These are phyloP conservation scores for Pandemis cinnamomeana DNA, from an alignment of 2,888 invertebrate genomes.

Conservation along the genomic window DNA sequence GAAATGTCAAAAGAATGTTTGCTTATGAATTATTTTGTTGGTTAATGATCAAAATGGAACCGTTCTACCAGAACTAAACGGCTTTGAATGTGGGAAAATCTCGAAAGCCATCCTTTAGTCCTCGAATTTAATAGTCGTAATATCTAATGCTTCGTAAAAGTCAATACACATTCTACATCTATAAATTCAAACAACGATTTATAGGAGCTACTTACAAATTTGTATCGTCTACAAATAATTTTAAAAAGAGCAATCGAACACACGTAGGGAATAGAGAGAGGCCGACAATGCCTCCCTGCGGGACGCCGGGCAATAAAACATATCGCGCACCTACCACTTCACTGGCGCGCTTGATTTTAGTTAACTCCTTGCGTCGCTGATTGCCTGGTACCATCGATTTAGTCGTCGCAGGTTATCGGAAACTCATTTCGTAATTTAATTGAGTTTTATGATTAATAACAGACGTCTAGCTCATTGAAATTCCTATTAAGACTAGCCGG, in stretches of 20 bases:
- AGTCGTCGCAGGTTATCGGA: constrained; percentile 13
- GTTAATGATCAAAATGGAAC: constrained; percentile 40
- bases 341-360: constrained; percentile 28
- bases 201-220: constrained; percentile 42
- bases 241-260: constrained; percentile 44
- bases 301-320: constrained; percentile 44
- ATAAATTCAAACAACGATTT: constrained; percentile 38
- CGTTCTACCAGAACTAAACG: constrained; percentile 37
- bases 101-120: constrained; percentile 15
- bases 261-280: constrained; percentile 44
- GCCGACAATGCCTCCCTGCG: constrained; percentile 46
- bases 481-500: constrained; percentile 25
- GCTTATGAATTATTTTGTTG: constrained; percentile 40
- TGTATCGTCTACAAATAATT: constrained; percentile 39
- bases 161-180: constrained; percentile 10
- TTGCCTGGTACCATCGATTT: constrained; percentile 31
- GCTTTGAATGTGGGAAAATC: constrained; percentile 39
- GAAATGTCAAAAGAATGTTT: constrained; percentile 42
- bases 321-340: constrained; percentile 33
- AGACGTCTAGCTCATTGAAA: constrained; percentile 28
- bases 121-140: constrained; percentile 12
- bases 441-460: constrained; percentile 23
- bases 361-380: constrained; percentile 29
- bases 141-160: constrained; percentile 30
- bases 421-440: constrained; percentile 32